Base-by-base conservation (phyloP, 64 coral and sea anemone genomes). In the Porites lutea region DNA sequence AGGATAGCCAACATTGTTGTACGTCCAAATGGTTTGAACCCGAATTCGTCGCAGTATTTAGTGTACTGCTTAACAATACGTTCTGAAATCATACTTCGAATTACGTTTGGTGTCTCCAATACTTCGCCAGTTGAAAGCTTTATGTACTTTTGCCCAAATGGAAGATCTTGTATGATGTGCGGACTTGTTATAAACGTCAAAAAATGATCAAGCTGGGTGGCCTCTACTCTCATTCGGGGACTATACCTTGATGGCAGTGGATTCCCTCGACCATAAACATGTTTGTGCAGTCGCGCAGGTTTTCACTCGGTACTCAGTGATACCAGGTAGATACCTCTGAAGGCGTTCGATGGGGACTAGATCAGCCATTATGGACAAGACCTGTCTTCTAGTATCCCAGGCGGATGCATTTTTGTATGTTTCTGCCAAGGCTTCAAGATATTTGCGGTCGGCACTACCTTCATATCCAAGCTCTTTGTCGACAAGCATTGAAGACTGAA, bases 141-240 rank as follows among this genome's bases (percentile, higher is more conserved):
- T 59, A 87, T 44, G 5, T 68, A 74, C 44, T 87, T 87, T 27
- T 87, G 68, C 27, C 85, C 85, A 87, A 87, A 87, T 50, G 85
- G 85, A 37, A 87, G 44, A 58, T 87, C 85, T 58, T 87, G 85
- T 52, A 87, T 52, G 18, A 87, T 87, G 52, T 87, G 67, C n/a
- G 83, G 6, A 23, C 83, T 72, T 48, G 83, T 87, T 18, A 87
- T 87, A 52, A 87, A 87, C 23, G 51, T 57, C 19, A 87, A 51
- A 22, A 87, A 87, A 71, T 87, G 84, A 43, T 87, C 84, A 0
- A 87, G 86, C 75, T 88, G 74, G 58, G 74, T 71, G 74, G 70
- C 52, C 73, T 52, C 68, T 60, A 88, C 23, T 75, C 75, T 18
- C 45, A 88, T 76, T 59, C 86, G 27, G 27, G 27, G 27, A 37